These are phyloP conservation scores for Erethizon dorsatum DNA, from an alignment of 2,797 vertebrate genomes.

Conservation along the genomic window DNA sequence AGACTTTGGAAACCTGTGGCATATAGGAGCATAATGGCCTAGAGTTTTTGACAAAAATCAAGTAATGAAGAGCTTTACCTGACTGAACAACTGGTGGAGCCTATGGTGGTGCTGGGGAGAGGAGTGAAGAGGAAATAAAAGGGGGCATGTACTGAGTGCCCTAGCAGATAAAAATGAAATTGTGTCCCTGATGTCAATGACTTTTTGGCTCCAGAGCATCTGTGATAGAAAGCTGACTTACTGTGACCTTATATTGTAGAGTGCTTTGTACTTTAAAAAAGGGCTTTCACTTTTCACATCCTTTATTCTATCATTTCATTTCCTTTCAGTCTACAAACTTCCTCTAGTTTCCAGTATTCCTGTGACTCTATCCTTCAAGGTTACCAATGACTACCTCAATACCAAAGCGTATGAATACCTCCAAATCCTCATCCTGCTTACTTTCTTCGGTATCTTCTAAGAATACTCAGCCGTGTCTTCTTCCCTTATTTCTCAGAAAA, in stretches of 20 bases:
- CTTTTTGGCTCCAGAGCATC: conserved; percentile 56
- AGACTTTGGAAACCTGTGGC: background rate
- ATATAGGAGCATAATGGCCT: background rate
- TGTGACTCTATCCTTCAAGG: background rate
- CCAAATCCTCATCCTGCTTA: background rate
- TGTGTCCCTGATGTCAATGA: conserved; percentile 35
- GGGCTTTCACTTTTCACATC: conserved; percentile 51
- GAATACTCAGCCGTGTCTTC: background rate
- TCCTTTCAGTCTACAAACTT: conserved; percentile 60
- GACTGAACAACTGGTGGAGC: background rate
- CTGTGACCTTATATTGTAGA: conserved; percentile 56
- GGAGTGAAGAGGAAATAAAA: background rate
- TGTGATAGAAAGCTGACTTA: conserved; percentile 55
- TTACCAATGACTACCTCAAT: background rate
- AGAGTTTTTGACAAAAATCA: conserved; percentile 63
- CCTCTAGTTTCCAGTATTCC: conserved; percentile 6
- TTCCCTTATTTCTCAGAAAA: background rate
- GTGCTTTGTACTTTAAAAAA: conserved; percentile 68
- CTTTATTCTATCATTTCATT: conserved; percentile 70
- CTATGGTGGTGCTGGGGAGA: background rate
- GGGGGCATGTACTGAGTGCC: conserved; percentile 20
- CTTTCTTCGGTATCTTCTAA: background rate
- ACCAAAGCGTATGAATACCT: background rate
- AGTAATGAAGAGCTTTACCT: conserved; percentile 35
- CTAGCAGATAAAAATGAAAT: conserved; percentile 70